Conservation (phyloP, 2,113 vertebrate species). For the Ceyx cyanopectus region DNA sequence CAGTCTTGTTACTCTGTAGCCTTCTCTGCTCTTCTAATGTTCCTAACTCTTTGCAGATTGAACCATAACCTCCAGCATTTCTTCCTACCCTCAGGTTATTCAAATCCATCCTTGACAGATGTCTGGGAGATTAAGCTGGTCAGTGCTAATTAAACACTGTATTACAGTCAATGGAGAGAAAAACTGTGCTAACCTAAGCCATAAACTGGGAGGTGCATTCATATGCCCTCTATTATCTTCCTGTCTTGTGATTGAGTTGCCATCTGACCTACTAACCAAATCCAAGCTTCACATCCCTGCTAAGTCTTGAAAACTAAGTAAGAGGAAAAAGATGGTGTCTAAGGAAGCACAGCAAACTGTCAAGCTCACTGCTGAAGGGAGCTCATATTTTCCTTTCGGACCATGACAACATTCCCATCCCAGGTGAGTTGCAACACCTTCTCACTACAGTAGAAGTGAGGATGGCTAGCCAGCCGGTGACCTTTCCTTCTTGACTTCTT, state of each 20-base stretch:
- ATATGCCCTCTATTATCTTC: not conserved
- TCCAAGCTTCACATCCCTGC: not conserved
- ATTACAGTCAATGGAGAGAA: not conserved
- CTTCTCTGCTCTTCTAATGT: not conserved
- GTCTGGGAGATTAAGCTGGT: not conserved
- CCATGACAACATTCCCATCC: not conserved
- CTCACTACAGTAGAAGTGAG: not conserved
- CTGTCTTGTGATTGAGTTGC: not conserved
- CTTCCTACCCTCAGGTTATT: not conserved
- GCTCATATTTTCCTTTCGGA: accelerated
- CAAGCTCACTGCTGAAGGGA: not conserved
- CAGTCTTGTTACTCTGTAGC: not conserved
- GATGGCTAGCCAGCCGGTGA: not conserved
- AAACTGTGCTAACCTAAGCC: not conserved
- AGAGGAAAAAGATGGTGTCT: not conserved
- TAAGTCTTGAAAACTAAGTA: accelerated
- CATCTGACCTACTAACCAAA: not conserved
- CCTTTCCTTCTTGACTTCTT: not conserved
- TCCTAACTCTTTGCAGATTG: not conserved
- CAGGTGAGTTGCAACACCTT: not conserved
- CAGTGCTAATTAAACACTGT: not conserved
- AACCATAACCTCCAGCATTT: accelerated
- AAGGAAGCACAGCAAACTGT: not conserved
- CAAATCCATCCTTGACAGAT: not conserved
- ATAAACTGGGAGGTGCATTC: not conserved